A percentile compares a stretch with the other conserved stretches of the same genome.
These are phyloP conservation scores for Argyresthia albistria DNA, from an alignment of 2,888 invertebrate genomes.

Conservation along the genomic window DNA sequence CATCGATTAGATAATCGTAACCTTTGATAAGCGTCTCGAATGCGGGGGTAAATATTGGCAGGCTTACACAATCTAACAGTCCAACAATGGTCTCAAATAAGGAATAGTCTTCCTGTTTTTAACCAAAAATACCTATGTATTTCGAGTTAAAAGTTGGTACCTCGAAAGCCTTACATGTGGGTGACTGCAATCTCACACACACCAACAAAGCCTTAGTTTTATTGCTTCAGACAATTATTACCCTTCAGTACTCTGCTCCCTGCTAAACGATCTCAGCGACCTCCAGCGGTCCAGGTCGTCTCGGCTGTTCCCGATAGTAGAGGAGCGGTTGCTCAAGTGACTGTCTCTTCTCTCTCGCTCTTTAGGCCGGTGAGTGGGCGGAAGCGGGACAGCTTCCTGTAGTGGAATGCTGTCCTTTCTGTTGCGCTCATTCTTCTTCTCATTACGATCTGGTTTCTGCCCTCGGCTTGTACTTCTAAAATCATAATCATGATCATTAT, in stretches of 20 bases:
- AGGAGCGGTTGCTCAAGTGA: slow-evolving; percentile 57
- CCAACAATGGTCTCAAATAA: no score
- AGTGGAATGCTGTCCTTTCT: slow-evolving; percentile 30
- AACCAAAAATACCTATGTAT: no score
- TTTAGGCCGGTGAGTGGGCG: slow-evolving; percentile 1
- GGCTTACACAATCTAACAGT: no score
- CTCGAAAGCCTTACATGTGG: no score
- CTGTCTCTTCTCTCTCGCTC: slow-evolving; percentile 43
- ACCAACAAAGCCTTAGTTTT: no score
- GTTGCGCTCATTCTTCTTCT: slow-evolving; percentile 44
- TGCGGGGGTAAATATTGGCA: no score
- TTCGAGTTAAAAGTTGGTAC: no score
- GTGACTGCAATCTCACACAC: no score
- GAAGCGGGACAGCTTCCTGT: neutral
- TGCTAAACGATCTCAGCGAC: slow-evolving; percentile 57
- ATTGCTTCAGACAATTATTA: slow-evolving; percentile 11
- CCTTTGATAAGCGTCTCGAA: no score
- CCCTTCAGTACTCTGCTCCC: slow-evolving; percentile 67
- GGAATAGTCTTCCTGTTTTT: no score
- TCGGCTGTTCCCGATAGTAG: slow-evolving; percentile 58
- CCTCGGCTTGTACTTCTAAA: slow-evolving; percentile 51
- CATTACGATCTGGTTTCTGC: slow-evolving; percentile 30
- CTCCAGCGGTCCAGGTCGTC: slow-evolving; percentile 64
- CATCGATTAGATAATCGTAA: no score
- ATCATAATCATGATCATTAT: no score